Evolutionary conservation across 2,113 vertebrate species (phyloP).

Genomic region (Nannospalax galili): DNA sequence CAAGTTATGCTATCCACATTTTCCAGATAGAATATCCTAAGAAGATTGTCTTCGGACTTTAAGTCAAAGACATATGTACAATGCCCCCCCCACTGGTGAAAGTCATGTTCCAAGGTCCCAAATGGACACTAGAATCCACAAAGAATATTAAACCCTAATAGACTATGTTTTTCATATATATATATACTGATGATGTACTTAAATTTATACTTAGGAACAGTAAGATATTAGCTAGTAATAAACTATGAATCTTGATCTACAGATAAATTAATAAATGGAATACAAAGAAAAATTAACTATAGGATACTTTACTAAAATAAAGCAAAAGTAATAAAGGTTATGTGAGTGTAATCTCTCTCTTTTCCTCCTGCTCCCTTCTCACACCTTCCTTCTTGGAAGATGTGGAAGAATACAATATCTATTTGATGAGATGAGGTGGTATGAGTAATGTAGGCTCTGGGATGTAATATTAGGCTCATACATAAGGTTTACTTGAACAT

Average conservation of each 20-base stretch:
- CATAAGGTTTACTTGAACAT: not conserved
- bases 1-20: not conserved
- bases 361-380: not conserved
- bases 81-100: not conserved
- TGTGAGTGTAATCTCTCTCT: not conserved
- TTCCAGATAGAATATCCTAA: constrained; percentile 40
- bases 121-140: not conserved
- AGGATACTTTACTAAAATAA: not conserved
- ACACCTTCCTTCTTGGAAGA: not conserved
- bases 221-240: not conserved
- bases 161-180: not conserved
- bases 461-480: not conserved
- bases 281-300: not conserved
- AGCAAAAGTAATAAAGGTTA: not conserved
- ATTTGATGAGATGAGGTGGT: not conserved
- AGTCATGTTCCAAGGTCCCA: not conserved
- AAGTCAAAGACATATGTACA: not conserved
- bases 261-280: no score
- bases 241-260: no score
- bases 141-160: not conserved
- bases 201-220: not conserved
- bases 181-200: not conserved
- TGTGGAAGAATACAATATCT: not conserved
- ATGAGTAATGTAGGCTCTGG: not conserved
- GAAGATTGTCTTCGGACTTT: constrained; percentile 26